Conservation (phyloP, 1,140 invertebrate genomes). For the Conus betulinus region DNA sequence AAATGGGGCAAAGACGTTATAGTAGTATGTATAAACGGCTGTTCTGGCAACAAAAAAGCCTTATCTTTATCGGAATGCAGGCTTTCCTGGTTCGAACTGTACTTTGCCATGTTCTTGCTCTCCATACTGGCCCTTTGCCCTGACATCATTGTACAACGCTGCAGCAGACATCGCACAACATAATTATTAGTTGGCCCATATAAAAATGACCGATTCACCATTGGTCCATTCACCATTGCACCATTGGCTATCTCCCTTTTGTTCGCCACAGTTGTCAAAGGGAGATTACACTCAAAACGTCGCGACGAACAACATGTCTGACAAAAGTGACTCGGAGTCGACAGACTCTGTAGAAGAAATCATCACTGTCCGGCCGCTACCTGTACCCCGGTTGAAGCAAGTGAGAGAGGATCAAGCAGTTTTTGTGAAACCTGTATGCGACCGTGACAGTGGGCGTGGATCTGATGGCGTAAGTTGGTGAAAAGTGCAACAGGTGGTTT, state of each 20-base stretch:
- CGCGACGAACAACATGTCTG: conserved; percentile 38
- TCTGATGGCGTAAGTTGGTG: conserved; percentile 18
- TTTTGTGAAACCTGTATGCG: not conserved
- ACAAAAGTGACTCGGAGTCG: conserved; percentile 47
- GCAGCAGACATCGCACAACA: not conserved
- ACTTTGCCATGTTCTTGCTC: not conserved
- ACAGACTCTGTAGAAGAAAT: conserved; percentile 52
- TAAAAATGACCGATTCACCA: not conserved
- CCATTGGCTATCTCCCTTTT: not conserved
- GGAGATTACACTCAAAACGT: conserved; percentile 11
- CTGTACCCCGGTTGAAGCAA: conserved; percentile 29
- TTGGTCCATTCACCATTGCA: no score
- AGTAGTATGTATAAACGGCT: not conserved
- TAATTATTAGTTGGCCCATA: not conserved
- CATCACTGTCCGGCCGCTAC: conserved; percentile 43
- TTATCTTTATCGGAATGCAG: not conserved
- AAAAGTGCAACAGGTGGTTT: not conserved
- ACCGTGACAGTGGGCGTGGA: conserved; percentile 24
- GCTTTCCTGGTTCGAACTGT: not conserved
- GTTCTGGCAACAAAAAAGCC: not conserved
- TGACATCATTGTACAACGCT: not conserved
- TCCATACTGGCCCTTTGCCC: not conserved
- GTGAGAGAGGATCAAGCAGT: conserved; percentile 6
- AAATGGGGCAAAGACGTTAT: conserved; percentile 41
- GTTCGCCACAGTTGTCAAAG: not conserved